Evolutionary conservation across 2,888 invertebrate genomes (phyloP), one percentile per base, ranked within the genome.

Genomic region (Antheraea yamamai): DNA sequence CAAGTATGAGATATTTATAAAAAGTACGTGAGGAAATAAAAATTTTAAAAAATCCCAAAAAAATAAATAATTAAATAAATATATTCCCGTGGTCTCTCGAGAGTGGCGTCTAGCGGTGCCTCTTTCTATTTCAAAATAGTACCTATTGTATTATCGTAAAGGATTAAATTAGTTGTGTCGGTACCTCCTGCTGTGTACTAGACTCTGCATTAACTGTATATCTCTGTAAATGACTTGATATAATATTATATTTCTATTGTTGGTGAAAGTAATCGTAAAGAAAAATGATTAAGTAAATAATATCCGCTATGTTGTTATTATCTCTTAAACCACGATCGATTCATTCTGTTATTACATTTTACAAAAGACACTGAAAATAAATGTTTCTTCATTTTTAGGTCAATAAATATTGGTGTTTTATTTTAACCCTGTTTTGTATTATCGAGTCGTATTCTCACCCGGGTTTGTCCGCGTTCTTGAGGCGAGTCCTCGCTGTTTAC

Each of bases 311-410:
- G 92, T 93, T 93, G 92, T 93, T 93, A 87, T 91, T 87, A 90
- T 93, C 91, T 92, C 39, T 70, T 39, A 26, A 89, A 90, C 89
- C 89, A 91, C 91, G 87, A 92, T 93, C 90, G 88, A 95, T 91
- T 95, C 91, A 93, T 95, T 95, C 95, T 95, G 95, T 95, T 95
- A 93, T 91, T 91, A 90, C 94, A 95, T 94, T 95, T 94, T 94
- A 96, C 96, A 96, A 96, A 96, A 96, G 96, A 96, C 96, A 95
- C 95, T 92, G 95, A 95, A 96, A 96, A 96, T 96, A 96, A 96
- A 96, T 96, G 96, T 96, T 96, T 96, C 96, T 96, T 96, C 96
- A 96, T 96, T 96, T 96, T 96, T 96, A 96, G 96, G 96, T 96
- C 96, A 96, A 96, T 95, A 96, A 95, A 93, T 26, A 94, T 92